Evolutionary conservation across 2,113 vertebrate genomes (phyloP), one percentile per base, ranked within the genome.

Genomic region (Atlantisia rogersi): DNA sequence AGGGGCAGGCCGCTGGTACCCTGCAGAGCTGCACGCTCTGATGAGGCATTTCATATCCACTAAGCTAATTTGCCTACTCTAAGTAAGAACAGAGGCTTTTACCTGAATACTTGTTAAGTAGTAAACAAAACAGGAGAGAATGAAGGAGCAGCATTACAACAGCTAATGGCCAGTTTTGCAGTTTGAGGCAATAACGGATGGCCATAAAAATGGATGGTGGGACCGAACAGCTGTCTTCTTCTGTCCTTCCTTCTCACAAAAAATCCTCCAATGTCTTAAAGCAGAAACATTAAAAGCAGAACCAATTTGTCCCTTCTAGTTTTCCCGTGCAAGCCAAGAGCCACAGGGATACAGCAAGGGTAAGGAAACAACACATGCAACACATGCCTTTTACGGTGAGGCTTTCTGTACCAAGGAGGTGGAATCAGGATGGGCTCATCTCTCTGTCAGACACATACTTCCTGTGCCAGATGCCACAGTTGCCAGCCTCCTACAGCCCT

Each of bases 71-170:
- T 94, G 59, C 69, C 69, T 84, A 6, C 44, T 84, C 56, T n/a
- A 48, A 88, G 48, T 29, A 83, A 75, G 48, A 90, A 44, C 56
- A 79, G 82, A 56, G 52, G 32, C 58, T 93, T 93, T 86, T 84
- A 64, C 80, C 56, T 18, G 42, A 76, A 31, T 31, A 63, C 56
- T 48, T 28, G 9, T 24, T 50, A 58, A 82, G 83, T 74, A 65
- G 83, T 74, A 69, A 60, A 13, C 39, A 88, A 78, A 91, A 63
- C 12, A 29, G 35, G 48, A n/a, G 18, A 44, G 59, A 78, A 50
- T 1, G 6, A 31, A 46, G 58, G 9, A 68, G 9, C 1, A 2
- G 35, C 20, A 14, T 5, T 89, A 25, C 55, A 65, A 79, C 19
- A 85, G 25, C 55, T 50, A 90, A 29, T 15, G 29, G 39, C 28